A percentile compares a stretch with the other conserved stretches of the same genome.
Conservation (phyloP, 2,113 vertebrate species). For the rat (Rattus norvegicus) region DNA sequence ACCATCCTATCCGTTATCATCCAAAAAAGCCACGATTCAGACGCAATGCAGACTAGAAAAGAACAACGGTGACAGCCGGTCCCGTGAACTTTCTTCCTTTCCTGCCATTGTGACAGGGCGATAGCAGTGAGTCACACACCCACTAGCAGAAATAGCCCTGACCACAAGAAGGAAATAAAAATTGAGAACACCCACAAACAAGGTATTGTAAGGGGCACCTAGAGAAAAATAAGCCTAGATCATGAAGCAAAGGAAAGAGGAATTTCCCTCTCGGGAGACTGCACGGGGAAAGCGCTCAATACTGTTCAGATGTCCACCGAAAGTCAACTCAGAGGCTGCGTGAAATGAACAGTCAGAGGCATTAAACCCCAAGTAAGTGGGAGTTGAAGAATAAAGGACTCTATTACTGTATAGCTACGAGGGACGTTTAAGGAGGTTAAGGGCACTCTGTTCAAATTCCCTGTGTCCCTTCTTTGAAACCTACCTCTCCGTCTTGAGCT, state of each 20-base stretch:
- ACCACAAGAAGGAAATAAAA: constrained; percentile 66
- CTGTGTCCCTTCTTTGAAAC: constrained; percentile 77
- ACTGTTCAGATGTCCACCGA: constrained; percentile 70
- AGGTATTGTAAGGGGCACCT: constrained; percentile 77
- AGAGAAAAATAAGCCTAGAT: constrained; percentile 70
- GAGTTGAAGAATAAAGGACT: constrained; percentile 77
- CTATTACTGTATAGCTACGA: constrained; percentile 78
- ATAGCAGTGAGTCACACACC: background rate
- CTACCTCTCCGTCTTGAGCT: constrained; percentile 75
- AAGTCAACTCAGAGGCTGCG: constrained; percentile 78
- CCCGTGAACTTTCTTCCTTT: constrained; percentile 22
- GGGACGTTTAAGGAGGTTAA: constrained; percentile 82
- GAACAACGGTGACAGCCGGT: background rate
- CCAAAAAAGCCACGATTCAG: background rate
- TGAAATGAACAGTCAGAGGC: constrained; percentile 80
- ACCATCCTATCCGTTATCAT: background rate
- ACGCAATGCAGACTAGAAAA: background rate
- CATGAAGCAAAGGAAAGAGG: constrained; percentile 69
- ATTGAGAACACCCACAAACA: constrained; percentile 67
- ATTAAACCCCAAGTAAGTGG: constrained; percentile 81
- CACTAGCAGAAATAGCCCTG: constrained; percentile 1
- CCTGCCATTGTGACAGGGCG: background rate
- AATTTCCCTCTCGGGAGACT: constrained; percentile 77
- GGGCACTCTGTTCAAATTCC: constrained; percentile 78
- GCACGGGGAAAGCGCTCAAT: constrained; percentile 69